A percentile compares a stretch with the other conserved stretches of the same genome.
Conservation (phyloP, 2,797 vertebrate genomes). For the Rousettus madagascariensis region DNA sequence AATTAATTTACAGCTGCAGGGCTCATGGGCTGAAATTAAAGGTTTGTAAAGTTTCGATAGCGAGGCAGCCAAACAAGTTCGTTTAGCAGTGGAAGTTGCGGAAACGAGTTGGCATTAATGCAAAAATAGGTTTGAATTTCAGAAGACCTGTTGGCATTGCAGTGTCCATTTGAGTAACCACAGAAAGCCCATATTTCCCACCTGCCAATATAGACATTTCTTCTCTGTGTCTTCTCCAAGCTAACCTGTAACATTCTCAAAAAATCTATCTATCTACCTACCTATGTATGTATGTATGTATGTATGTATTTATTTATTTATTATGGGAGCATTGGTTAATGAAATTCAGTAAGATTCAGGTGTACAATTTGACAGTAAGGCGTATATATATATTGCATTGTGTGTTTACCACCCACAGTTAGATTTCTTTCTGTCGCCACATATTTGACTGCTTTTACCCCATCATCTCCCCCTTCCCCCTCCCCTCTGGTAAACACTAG, state of each 20-base stretch:
- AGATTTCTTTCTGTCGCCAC: too few species aligned
- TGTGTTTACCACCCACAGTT: too few species aligned
- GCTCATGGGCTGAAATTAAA: slow-evolving; percentile 82
- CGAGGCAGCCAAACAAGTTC: slow-evolving; percentile 79
- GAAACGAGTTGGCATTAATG: slow-evolving; percentile 71
- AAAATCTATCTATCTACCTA: too few species aligned
- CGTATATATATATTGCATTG: too few species aligned
- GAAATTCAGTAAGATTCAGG: too few species aligned
- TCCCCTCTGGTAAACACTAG: too few species aligned
- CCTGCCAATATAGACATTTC: not conserved
- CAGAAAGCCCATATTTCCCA: not conserved
- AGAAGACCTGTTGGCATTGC: not conserved
- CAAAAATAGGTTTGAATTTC: slow-evolving; percentile 43
- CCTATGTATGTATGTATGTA: too few species aligned
- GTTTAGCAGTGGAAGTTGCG: slow-evolving; percentile 73
- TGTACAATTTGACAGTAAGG: too few species aligned
- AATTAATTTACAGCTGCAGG: slow-evolving; percentile 85
- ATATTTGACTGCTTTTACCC: too few species aligned
- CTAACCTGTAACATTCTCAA: not conserved
- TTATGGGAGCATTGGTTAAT: too few species aligned
- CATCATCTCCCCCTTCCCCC: too few species aligned
- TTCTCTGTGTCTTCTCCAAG: not conserved
- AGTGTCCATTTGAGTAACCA: not conserved
- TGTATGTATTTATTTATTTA: too few species aligned
- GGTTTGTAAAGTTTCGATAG: slow-evolving; percentile 84